phyloP scores from a whole-genome alignment of 2,888 invertebrate genomes.

The Automeris io region DNA sequence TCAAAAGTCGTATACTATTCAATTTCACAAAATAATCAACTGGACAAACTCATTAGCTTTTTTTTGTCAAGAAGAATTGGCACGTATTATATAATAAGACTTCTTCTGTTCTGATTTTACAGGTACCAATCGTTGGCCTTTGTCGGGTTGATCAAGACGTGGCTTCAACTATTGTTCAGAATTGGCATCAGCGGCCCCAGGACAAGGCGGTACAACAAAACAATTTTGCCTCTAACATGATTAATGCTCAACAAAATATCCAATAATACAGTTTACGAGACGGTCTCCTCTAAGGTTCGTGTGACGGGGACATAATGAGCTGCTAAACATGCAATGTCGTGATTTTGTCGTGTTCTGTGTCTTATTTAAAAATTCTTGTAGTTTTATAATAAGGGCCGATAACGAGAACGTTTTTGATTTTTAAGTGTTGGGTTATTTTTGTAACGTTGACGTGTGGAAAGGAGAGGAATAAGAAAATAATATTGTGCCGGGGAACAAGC shows the following conservation, averaged over 20 bases:
- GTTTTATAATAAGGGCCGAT: constrained; percentile 58
- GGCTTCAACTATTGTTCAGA: too few relatives aligned
- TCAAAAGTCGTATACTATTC: too few relatives aligned
- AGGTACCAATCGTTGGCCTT: too few relatives aligned
- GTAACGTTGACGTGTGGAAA: constrained; percentile 39
- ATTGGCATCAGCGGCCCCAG: constrained; percentile 71
- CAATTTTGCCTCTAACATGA: constrained; percentile 54
- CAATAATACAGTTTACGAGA: constrained; percentile 60
- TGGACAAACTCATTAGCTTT: too few relatives aligned
- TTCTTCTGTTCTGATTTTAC: too few relatives aligned
- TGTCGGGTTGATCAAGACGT: too few relatives aligned
- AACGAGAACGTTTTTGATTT: constrained; percentile 23
- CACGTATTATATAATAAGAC: too few relatives aligned
- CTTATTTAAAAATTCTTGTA: constrained; percentile 37
- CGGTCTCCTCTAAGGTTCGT: constrained; percentile 67
- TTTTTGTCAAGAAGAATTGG: too few relatives aligned
- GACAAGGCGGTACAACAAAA: constrained; percentile 45
- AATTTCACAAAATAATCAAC: too few relatives aligned
- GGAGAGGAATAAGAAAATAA: constrained; percentile 42
- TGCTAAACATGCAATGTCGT: constrained; percentile 76
- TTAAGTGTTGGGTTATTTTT: constrained; percentile 17
- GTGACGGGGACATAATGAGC: constrained; percentile 71
- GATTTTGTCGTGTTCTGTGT: constrained; percentile 51
- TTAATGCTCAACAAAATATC: constrained; percentile 58
- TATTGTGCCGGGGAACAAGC: constrained; percentile 63